Evolutionary conservation across 1,140 invertebrate species (phyloP), one percentile per base, ranked within the genome.

Genomic region (Halesus radiatus): DNA sequence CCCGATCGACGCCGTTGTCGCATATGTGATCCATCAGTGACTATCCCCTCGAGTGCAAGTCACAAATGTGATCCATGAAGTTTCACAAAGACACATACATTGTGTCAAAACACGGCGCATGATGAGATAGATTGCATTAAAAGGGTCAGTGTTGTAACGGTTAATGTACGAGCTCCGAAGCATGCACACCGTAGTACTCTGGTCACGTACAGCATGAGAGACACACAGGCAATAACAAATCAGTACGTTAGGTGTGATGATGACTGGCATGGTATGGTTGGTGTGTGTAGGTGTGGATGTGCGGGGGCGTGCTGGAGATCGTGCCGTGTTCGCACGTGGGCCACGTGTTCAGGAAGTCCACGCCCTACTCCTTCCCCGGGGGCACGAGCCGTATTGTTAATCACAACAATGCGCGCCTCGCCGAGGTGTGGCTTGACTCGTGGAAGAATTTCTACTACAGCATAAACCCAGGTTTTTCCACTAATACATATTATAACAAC

Each of bases 361-460:
- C 97, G 84, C 98, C 98, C 56, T 99, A 99, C 90, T 97, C 97
- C 84, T 99, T 99, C 92, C 98, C 98, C 79, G 98, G 98, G 85
- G 98, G 98, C 84, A 99, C 97, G 84, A 96, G 97, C 87, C 95
- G 96, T 88, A 97, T 99, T 89, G 96, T 99, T 89, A 98, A 99
- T 93, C 97, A 98, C 92, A 99, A 99, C 92, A 98, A 98, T 92
- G 97, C 96, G 84, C 93, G 98, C 84, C 93, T 98, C 85, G 97
- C 97, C 81, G 96, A 98, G 90, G 98, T 99, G 84, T 99, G 98
- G 98, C 94, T 99, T 90, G 98, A 99, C 91, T 95, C 98, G 87
- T 99, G 97, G 96, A 97, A 97, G 92, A 93, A 97, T 89, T 98
- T 98, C 93, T 99, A 98, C 94, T 98, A 97, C 94, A 96, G 96